These are phyloP conservation scores for Temnothorax nylanderi DNA, from an alignment of 1,140 invertebrate genomes.

Conservation along the genomic window DNA sequence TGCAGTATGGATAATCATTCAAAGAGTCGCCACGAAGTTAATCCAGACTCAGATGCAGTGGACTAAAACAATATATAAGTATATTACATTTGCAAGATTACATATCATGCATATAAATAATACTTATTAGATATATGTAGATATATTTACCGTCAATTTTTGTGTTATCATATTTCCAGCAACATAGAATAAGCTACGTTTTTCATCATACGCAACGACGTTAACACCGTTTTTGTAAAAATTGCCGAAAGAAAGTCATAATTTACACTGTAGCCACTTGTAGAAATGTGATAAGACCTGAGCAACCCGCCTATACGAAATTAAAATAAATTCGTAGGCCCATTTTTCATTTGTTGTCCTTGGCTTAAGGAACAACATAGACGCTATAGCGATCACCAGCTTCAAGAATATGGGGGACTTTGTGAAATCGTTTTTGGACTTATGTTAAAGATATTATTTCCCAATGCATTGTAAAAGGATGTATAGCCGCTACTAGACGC, in stretches of 20 bases:
- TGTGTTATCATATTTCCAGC: constrained; percentile 84
- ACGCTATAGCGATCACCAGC: constrained; percentile 88
- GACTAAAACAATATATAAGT: constrained; percentile 74
- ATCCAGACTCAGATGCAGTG: constrained; percentile 86
- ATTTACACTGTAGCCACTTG: constrained; percentile 87
- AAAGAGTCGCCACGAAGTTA: constrained; percentile 91
- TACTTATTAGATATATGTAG: background rate
- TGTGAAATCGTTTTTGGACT: constrained; percentile 86
- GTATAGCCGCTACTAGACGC: constrained; percentile 91
- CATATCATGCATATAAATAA: background rate
- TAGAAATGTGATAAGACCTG: constrained; percentile 88
- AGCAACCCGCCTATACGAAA: constrained; percentile 89
- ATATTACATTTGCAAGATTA: background rate
- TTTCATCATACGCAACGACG: constrained; percentile 86
- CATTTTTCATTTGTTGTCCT: constrained; percentile 88
- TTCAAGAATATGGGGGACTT: constrained; percentile 84
- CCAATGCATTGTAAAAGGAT: constrained; percentile 92
- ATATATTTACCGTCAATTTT: constrained; percentile 77
- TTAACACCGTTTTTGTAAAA: constrained; percentile 87
- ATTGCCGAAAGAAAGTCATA: constrained; percentile 88
- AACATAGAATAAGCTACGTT: constrained; percentile 88
- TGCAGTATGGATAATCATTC: constrained; percentile 91
- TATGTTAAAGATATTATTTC: constrained; percentile 91
- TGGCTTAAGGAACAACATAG: constrained; percentile 89
- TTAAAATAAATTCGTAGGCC: constrained; percentile 89